Evolutionary conservation across 2,888 invertebrate genomes (phyloP), one percentile per base, ranked within the genome.

Genomic region (Entomobrya proxima): DNA sequence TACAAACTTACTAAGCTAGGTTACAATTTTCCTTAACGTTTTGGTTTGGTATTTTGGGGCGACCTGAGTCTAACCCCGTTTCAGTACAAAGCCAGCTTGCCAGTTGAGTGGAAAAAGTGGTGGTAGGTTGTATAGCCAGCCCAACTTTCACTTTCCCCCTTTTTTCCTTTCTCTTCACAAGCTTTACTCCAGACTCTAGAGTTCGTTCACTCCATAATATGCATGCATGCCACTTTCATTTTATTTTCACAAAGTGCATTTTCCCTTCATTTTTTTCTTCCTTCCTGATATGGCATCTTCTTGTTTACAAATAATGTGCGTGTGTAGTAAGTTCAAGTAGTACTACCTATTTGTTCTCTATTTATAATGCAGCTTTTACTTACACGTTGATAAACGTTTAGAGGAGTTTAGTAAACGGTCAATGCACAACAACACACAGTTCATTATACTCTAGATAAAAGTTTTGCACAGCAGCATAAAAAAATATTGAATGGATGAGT

Each of bases 381-480:
- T n/a, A n/a, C n/a, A n/a, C n/a, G 7, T 72, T 40, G 58, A 18
- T 35, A 32, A 47, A 13, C n/a, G 11, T 72, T 72, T 44, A 47
- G 15, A 72, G 47, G 50, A 44, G 47, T n/a, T 50, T n/a, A 24
- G 18, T 9, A 13, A 52, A 52, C 18, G 74, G 74, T 74, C 74
- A 52, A 74, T 74, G 35, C 32, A 35, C 64, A 64, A 37, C 74
- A 52, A 74, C 52, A 50, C 32, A 35, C 64, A 64, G 64, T 64
- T 64, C 64, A 64, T 64, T 64, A 35, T 37, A n/a, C n/a, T n/a
- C n/a, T n/a, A n/a, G n/a, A n/a, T n/a, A n/a, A n/a, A n/a, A n/a
- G n/a, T n/a, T n/a, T n/a, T n/a, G n/a, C n/a, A n/a, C n/a, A n/a
- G n/a, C n/a, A n/a, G n/a, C n/a, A n/a, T n/a, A n/a, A 7, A 64